phyloP scores from a whole-genome alignment of 2,113 vertebrate genomes.

The Myrmecobius fasciatus region DNA sequence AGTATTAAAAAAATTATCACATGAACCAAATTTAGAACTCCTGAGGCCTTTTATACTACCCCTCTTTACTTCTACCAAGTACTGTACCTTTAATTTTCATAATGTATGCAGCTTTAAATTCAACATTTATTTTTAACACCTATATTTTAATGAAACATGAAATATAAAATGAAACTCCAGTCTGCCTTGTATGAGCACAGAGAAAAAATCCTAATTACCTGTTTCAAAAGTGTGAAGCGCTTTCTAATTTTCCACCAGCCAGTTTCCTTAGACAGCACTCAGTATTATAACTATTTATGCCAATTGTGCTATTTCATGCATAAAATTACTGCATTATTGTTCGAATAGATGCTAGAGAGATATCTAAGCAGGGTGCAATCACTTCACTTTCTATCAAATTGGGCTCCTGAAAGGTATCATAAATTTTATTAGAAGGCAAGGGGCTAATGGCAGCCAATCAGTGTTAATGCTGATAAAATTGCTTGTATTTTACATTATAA shows the following conservation, averaged over 20 bases:
- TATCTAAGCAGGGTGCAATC: slow-evolving; percentile 90
- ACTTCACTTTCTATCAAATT: slow-evolving; percentile 91
- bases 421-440: slow-evolving; percentile 91
- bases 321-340: slow-evolving; percentile 92
- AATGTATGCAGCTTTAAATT: slow-evolving; percentile 82
- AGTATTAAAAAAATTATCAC: slow-evolving; percentile 43
- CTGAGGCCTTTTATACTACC: slow-evolving; percentile 43
- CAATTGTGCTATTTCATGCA: slow-evolving; percentile 91
- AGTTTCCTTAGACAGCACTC: slow-evolving; percentile 88
- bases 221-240: slow-evolving; percentile 88
- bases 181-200: slow-evolving; percentile 84
- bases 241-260: slow-evolving; percentile 89
- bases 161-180: slow-evolving; percentile 85
- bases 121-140: slow-evolving; percentile 87
- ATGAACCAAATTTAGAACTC: slow-evolving; percentile 70
- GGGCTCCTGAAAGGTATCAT: slow-evolving; percentile 89
- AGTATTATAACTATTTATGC: slow-evolving; percentile 91
- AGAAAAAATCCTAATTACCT: slow-evolving; percentile 89
- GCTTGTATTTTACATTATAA: slow-evolving; percentile 87
- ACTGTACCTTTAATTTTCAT: slow-evolving; percentile 82
- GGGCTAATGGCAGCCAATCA: slow-evolving; percentile 90
- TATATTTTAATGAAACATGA: slow-evolving; percentile 88
- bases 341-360: slow-evolving; percentile 87
- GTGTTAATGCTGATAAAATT: slow-evolving; percentile 90
- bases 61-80: slow-evolving; percentile 32